Conservation (phyloP, 2,888 invertebrate species). For the Ophion costatus region DNA sequence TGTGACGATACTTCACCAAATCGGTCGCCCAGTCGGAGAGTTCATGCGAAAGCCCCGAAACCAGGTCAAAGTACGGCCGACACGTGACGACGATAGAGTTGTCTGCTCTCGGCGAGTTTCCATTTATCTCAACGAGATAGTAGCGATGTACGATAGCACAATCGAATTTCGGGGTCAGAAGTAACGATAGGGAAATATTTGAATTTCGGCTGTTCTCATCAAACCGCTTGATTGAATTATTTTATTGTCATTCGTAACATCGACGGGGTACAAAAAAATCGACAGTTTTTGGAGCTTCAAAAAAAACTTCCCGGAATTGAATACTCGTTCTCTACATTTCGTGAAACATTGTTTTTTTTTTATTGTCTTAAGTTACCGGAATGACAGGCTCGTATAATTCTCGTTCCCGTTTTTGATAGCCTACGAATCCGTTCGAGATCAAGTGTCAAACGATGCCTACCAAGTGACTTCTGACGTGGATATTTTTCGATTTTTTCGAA, state of each 20-base stretch:
- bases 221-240: background rate
- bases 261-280: background rate
- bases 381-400: no score
- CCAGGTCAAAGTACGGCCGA: slow-evolving; percentile 33
- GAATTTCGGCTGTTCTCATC: background rate
- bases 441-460: background rate
- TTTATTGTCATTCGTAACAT: background rate
- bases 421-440: background rate
- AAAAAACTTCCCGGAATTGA: background rate
- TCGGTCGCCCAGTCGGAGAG: background rate
- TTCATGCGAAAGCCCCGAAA: slow-evolving; percentile 34
- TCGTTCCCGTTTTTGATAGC: no score
- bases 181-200: background rate
- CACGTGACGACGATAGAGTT: background rate
- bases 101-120: slow-evolving; percentile 4
- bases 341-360: background rate
- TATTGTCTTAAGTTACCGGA: background rate
- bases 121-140: slow-evolving; percentile 39
- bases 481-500: background rate
- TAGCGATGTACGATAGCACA: background rate
- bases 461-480: background rate
- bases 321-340: background rate
- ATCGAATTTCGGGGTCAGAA: slow-evolving; percentile 6
- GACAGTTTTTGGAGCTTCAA: no score
- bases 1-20: slow-evolving; percentile 15